Evolutionary conservation across 2,113 vertebrate genomes (phyloP).

Genomic region (Stercorarius parasiticus): DNA sequence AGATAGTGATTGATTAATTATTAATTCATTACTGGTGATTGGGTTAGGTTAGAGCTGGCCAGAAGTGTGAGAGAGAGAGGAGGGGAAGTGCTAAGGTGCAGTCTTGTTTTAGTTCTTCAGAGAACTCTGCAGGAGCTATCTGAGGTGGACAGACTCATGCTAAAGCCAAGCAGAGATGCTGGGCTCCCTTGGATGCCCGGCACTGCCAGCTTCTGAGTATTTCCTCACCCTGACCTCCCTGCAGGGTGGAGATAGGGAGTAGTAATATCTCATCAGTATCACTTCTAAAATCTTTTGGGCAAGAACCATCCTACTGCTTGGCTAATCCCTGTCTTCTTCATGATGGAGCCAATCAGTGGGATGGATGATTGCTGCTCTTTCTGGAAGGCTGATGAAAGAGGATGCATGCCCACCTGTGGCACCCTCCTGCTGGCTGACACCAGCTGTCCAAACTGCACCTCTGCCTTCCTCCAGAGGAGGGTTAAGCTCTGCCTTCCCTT

Average conservation of each 20-base stretch:
- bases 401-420: accelerated
- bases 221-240: not conserved
- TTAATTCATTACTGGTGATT: slow-evolving; percentile 48
- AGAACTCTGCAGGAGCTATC: not conserved
- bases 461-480: not conserved
- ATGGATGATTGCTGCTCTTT: not conserved
- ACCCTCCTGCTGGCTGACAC: not conserved
- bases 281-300: not conserved
- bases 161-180: not conserved
- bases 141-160: not conserved
- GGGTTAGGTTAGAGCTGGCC: not conserved
- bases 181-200: not conserved
- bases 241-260: not conserved
- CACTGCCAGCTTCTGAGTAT: no score
- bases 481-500: not conserved
- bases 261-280: no score
- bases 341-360: not conserved
- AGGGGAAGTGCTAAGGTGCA: not conserved
- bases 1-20: slow-evolving; percentile 62
- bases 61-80: not conserved
- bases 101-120: not conserved
- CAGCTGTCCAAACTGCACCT: not conserved
- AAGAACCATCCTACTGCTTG: not conserved
- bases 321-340: not conserved
- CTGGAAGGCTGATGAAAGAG: not conserved